These are phyloP conservation scores for Vanessa atalanta DNA, from an alignment of 1,140 invertebrate species.

Conservation along the genomic window DNA sequence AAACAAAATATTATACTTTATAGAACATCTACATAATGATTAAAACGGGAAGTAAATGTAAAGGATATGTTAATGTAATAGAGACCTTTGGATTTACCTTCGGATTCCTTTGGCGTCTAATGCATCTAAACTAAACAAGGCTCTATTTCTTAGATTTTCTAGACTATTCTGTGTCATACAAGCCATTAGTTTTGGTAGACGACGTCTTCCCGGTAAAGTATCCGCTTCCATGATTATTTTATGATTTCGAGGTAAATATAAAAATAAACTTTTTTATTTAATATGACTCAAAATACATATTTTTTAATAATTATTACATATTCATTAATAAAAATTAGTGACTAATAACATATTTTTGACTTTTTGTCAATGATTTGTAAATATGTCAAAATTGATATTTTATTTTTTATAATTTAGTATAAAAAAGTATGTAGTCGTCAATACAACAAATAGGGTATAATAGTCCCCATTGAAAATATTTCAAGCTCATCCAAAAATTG, in stretches of 20 bases:
- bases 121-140: constrained; percentile 59
- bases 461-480: too few relatives aligned
- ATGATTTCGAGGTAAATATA: not conserved
- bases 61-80: constrained; percentile 7
- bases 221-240: not conserved
- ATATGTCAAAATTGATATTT: not conserved
- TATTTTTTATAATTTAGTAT: not conserved
- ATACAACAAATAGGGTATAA: too few relatives aligned
- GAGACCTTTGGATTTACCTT: constrained; percentile 48
- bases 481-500: too few relatives aligned
- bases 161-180: constrained; percentile 72
- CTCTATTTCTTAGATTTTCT: constrained; percentile 66
- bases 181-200: constrained; percentile 69
- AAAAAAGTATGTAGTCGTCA: too few relatives aligned
- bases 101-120: constrained; percentile 69
- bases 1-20: constrained; percentile 25
- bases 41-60: constrained; percentile 2
- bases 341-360: not conserved
- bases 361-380: not conserved
- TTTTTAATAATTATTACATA: not conserved
- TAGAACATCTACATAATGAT: not conserved
- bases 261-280: not conserved
- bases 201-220: constrained; percentile 19
- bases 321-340: too few relatives aligned
- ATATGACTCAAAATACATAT: not conserved